Evolutionary conservation across 2,797 vertebrate genomes (phyloP).

Genomic region (Typhlichthys eigenmanni): DNA sequence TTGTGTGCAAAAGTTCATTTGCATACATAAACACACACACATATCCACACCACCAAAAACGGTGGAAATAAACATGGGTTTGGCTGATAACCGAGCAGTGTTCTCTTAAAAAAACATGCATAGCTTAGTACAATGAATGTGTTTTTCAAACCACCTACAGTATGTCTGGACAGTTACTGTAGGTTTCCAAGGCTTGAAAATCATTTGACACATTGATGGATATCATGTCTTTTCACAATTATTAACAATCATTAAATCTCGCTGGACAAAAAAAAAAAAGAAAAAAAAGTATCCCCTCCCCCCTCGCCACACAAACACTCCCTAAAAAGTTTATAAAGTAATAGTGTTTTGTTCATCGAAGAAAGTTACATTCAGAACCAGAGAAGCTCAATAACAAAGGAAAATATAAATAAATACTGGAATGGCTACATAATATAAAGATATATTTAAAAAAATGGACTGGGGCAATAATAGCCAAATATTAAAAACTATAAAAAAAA

Average conservation of each 20-base stretch:
- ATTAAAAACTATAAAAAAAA: constrained; percentile 64
- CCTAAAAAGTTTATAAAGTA: too few relatives aligned
- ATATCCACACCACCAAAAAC: constrained; percentile 52
- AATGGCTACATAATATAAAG: constrained; percentile 70
- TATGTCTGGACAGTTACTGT: constrained; percentile 37
- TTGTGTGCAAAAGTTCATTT: constrained; percentile 6
- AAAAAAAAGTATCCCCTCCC: too few relatives aligned
- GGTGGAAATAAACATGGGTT: constrained; percentile 66
- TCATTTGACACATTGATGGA: constrained; percentile 25
- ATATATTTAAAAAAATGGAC: constrained; percentile 45
- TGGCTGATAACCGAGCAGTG: constrained; percentile 59
- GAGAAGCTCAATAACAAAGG: constrained; percentile 61
- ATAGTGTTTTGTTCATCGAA: constrained; percentile 64
- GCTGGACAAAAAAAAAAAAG: too few relatives aligned
- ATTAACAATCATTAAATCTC: constrained; percentile 58
- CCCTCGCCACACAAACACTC: too few relatives aligned
- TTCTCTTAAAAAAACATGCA: constrained; percentile 73
- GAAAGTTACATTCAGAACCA: constrained; percentile 83
- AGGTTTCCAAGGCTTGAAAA: constrained; percentile 27
- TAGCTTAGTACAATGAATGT: constrained; percentile 73
- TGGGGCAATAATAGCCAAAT: constrained; percentile 22
- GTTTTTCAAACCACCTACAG: constrained; percentile 39
- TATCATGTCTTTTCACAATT: constrained; percentile 53
- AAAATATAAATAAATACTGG: constrained; percentile 77
- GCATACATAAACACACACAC: constrained; percentile 24